Evolutionary conservation across 2,888 invertebrate genomes (phyloP), one percentile per base, ranked within the genome.

Genomic region (Trichopoda pennipes): DNA sequence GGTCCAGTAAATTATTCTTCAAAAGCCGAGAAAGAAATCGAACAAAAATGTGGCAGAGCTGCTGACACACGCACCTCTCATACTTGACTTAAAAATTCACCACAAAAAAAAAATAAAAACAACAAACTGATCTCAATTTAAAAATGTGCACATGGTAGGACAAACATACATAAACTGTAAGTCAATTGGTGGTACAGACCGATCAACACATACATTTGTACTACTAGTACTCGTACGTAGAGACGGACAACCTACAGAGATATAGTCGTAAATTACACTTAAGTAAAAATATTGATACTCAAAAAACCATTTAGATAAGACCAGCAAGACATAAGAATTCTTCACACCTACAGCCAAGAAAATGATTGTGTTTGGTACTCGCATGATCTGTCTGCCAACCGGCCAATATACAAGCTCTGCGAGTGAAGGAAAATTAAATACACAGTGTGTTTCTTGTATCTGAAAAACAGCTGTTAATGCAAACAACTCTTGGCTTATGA

Each of bases 231-330:
- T 19, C 21, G 19, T 17, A 53, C 58, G 12, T 38, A 55, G 12
- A 51, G 70, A 79, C 78, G 55, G 64, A 79, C 79, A 79, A 23
- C 79, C 82, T 68, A 82, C 79, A 76, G 79, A 82, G 82, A 82
- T 82, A 82, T 79, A 82, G 82, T 82, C 82, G 82, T 80, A 74
- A 82, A 84, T 83, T 81, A 88, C 89, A 89, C 88, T 89, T 89
- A 88, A 89, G 88, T 87, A 89, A 89, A 89, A 89, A 88, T 89
- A 89, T 89, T 89, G 89, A 89, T 89, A 89, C 89, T 89, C 89
- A 86, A 88, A 89, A 89, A 89, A 89, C 88, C 89, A 89, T 89
- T 89, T 89, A 89, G 89, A 89, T 89, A 89, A 89, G 88, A 81
- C 61, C 79, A 84, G 82, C 82, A 82, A 82, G 82, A 86, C 86